Percentiles rank a stretch among this genome's conserved stretches.
These are phyloP conservation scores for Oreocharis arfaki DNA, from an alignment of 2,113 vertebrate genomes.

Conservation along the genomic window DNA sequence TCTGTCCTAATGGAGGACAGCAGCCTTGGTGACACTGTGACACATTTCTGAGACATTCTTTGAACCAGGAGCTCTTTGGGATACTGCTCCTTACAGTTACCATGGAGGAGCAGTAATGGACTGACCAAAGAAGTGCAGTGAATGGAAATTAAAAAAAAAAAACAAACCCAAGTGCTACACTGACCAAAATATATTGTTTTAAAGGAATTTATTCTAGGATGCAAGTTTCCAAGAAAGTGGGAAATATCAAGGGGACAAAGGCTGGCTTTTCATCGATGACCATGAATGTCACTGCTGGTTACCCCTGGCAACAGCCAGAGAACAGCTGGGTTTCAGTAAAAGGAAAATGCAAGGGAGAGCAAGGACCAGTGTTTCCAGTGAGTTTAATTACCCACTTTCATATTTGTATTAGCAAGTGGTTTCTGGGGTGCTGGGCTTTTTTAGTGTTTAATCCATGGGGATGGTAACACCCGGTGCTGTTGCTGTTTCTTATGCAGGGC, in stretches of 20 bases:
- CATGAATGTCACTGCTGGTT: not conserved
- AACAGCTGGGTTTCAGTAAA: constrained; percentile 5
- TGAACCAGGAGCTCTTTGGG: not conserved
- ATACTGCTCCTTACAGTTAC: not conserved
- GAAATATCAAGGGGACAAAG: not conserved
- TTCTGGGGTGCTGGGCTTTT: not conserved
- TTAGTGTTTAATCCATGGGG: not conserved
- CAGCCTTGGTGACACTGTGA: not conserved
- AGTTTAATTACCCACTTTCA: not conserved
- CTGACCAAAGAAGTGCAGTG: not conserved
- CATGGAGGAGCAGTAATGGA: not conserved
- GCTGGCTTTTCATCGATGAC: not conserved
- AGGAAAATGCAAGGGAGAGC: not conserved
- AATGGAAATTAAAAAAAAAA: not conserved
- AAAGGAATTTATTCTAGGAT: not conserved
- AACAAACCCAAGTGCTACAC: not conserved
- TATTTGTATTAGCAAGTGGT: constrained; percentile 16
- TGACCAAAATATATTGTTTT: not conserved
- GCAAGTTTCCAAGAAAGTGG: not conserved
- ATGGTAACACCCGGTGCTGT: not conserved
- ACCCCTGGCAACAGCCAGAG: not conserved
- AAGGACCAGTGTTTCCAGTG: not conserved
- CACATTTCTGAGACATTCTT: not conserved
- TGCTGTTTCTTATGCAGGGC: not conserved
- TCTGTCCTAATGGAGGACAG: not conserved